Base-by-base conservation (phyloP, 2,888 invertebrate species). In the Brachypalpus laphriformis region DNA sequence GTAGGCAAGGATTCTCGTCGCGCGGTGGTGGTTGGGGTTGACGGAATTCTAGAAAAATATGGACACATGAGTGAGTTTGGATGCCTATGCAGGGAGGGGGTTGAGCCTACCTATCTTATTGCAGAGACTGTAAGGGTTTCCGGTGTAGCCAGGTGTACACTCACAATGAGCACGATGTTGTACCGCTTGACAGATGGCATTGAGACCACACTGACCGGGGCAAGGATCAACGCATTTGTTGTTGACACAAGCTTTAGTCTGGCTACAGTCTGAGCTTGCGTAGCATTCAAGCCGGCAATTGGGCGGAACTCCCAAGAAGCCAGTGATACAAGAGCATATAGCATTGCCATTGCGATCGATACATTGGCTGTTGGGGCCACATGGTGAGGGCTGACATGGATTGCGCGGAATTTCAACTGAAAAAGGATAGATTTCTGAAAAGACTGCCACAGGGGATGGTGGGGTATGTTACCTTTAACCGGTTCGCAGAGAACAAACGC, bases 151-250 rank as follows among this genome's bases (percentile, higher is more conserved):
- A 86, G 92, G 90, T 42, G 93, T 92, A 89, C 97, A 97, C 75
- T 94, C 94, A 90, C 97, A 97, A 85, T 96, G 94, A 0, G 96
- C 96, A 86, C 94, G 94, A 90, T 97, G 97, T 89, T 96, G 96
- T n/a, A 96, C 93, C 0, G 95, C 95, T 90, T 94, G 94, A 88
- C 96, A 96, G 56, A 94, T 89, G 3, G 96, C 95, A 88, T 94
- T 94, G 16, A 93, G 90, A 16, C 96, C 96, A 89, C 96, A 96
- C 49, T 95, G 94, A 47, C 96, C 95, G 5, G 94, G 94, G 87
- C 96, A 96, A 42, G 96, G 96, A 91, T 96, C 95, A 90, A 93
- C 93, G 89, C 96, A 96, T 92, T 95, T 95, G 87, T 94, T 93
- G 89, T 94, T 94, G 76, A 95, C 94, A 90, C 96, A 96, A 7